Percentiles rank a stretch among this genome's conserved stretches.
Evolutionary conservation across 2,888 invertebrate genomes (phyloP).

Genomic region (Saturnia japonica): DNA sequence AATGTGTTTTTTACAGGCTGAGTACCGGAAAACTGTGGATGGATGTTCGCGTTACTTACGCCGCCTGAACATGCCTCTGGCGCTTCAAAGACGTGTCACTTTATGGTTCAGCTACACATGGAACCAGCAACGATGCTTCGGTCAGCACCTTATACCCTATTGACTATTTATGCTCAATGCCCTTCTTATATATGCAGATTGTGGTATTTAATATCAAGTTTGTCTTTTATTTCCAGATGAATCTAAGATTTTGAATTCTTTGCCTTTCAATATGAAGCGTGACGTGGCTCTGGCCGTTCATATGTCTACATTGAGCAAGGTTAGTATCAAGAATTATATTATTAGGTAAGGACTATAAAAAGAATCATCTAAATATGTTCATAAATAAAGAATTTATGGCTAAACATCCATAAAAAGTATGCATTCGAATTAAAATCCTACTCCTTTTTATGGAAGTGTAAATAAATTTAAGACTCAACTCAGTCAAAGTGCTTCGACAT

Average conservation of each 20-base stretch:
- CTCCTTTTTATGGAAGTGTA: no score
- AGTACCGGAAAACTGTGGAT: conserved; percentile 93
- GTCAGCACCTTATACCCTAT: conserved; percentile 70
- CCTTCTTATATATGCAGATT: not conserved
- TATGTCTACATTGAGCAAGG: conserved; percentile 93
- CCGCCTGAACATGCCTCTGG: conserved; percentile 88
- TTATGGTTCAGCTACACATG: conserved; percentile 97
- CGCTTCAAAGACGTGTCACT: conserved; percentile 90
- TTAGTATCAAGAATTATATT: conserved; percentile 27
- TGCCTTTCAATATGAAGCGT: conserved; percentile 95
- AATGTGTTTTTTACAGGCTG: conserved; percentile 77
- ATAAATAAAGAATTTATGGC: no score
- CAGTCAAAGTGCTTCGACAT: no score
- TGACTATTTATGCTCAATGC: not conserved
- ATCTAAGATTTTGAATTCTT: conserved; percentile 88
- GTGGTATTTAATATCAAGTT: not conserved
- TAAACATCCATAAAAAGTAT: no score
- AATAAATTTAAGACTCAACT: no score
- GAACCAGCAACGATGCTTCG: conserved; percentile 94
- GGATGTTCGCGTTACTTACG: conserved; percentile 92
- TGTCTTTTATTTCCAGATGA: conserved; percentile 85
- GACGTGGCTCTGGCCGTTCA: conserved; percentile 96
- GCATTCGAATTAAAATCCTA: no score
- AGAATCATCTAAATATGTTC: no score
- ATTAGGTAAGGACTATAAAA: no score